phyloP scores from a whole-genome alignment of 2,888 invertebrate species.

The Cyclophora albipunctata region DNA sequence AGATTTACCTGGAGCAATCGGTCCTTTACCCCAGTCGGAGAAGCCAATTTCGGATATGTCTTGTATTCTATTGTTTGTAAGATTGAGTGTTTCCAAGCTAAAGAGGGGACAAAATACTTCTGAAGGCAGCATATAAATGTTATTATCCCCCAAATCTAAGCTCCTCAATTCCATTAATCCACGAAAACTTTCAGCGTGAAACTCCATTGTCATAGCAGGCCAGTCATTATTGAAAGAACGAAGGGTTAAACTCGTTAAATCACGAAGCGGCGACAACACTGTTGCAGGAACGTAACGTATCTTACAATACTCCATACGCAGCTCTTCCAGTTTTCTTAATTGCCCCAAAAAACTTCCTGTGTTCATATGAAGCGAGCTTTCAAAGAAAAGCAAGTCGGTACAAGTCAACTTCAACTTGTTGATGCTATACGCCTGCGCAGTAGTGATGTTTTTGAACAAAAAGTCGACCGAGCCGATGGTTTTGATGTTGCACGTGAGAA shows the following conservation, averaged over 20 bases:
- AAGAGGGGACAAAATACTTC: constrained; percentile 83
- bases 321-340: constrained; percentile 81
- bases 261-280: constrained; percentile 80
- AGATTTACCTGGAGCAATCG: constrained; percentile 79
- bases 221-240: constrained; percentile 86
- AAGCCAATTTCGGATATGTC: constrained; percentile 85
- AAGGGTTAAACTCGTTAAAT: constrained; percentile 80
- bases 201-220: constrained; percentile 86
- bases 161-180: constrained; percentile 80
- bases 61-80: constrained; percentile 86
- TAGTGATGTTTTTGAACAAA: constrained; percentile 81
- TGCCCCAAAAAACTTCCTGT: constrained; percentile 77
- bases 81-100: constrained; percentile 80
- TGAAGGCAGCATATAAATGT: constrained; percentile 83
- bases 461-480: constrained; percentile 82
- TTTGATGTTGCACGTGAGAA: constrained; percentile 82
- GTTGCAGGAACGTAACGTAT: constrained; percentile 83
- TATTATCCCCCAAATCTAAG: constrained; percentile 83
- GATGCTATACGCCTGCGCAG: constrained; percentile 81
- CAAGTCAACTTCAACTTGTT: constrained; percentile 81
- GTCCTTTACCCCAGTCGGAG: constrained; percentile 82
- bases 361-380: constrained; percentile 80
- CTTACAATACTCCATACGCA: constrained; percentile 85
- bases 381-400: constrained; percentile 83
- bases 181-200: constrained; percentile 83